These are phyloP conservation scores for Calliphora vicina DNA, from an alignment of 1,140 invertebrate species.

Conservation along the genomic window DNA sequence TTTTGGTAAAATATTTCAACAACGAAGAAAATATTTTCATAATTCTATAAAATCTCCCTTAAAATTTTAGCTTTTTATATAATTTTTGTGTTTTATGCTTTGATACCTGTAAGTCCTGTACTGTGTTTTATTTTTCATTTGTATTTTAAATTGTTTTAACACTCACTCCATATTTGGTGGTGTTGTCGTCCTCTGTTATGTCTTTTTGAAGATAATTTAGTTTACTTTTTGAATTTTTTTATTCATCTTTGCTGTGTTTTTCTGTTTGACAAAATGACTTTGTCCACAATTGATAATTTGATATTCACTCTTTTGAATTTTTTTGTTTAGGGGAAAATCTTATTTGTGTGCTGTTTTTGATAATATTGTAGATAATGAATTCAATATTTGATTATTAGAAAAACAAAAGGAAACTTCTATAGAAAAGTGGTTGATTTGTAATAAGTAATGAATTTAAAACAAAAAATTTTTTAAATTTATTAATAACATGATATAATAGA, in stretches of 20 bases:
- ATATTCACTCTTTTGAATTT: constrained; percentile 18
- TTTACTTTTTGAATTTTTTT: neutral
- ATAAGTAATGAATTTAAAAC: too few species aligned
- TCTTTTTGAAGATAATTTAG: constrained; percentile 19
- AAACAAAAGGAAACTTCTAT: neutral
- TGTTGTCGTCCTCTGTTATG: neutral
- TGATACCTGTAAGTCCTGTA: neutral
- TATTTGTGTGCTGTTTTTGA: neutral
- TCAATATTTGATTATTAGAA: neutral
- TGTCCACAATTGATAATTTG: constrained; percentile 38
- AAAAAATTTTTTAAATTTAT: too few species aligned
- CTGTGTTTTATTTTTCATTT: neutral
- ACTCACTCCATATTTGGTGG: neutral
- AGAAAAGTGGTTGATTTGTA: neutral
- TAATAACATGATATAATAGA: too few species aligned
- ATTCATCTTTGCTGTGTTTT: neutral
- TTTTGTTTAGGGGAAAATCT: neutral
- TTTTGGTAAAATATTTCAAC: neutral
- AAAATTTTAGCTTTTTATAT: neutral
- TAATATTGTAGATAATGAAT: neutral
- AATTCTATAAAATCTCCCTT: constrained; percentile 18
- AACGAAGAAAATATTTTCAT: neutral
- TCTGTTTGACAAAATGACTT: constrained; percentile 31
- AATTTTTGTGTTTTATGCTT: constrained; percentile 15
- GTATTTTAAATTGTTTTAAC: constrained; percentile 11